A percentile compares a stretch with the other conserved stretches of the same genome.
Evolutionary conservation across 2,888 invertebrate species (phyloP).

Genomic region (Luperina testacea): DNA sequence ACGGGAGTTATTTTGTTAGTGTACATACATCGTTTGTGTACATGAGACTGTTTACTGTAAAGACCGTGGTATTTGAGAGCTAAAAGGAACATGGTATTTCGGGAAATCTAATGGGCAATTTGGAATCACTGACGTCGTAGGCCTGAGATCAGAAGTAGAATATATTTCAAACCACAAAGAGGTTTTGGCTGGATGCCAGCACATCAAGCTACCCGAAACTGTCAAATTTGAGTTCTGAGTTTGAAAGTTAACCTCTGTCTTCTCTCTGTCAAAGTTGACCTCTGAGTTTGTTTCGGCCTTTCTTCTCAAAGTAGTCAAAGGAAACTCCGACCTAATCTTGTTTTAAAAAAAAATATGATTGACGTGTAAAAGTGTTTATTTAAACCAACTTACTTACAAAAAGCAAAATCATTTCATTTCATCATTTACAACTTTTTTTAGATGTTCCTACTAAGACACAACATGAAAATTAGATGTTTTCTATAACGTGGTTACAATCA

Average conservation of each 20-base stretch:
- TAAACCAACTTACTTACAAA: too few relatives aligned
- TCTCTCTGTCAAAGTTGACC: too few relatives aligned
- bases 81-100: slow-evolving; percentile 19
- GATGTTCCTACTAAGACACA: background rate
- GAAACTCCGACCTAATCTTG: too few relatives aligned
- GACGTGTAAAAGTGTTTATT: too few relatives aligned
- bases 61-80: slow-evolving; percentile 15
- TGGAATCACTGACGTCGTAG: slow-evolving; percentile 6
- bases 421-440: too few relatives aligned
- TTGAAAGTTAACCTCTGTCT: too few relatives aligned
- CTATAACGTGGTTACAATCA: background rate
- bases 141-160: background rate
- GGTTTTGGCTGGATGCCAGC: background rate
- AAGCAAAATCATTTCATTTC: too few relatives aligned
- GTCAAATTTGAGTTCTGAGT: too few relatives aligned
- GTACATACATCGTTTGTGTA: slow-evolving; percentile 24
- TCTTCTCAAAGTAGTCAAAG: too few relatives aligned
- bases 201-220: too few relatives aligned
- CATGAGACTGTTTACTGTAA: slow-evolving; percentile 27
- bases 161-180: slow-evolving; percentile 10
- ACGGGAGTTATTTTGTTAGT: slow-evolving; percentile 43
- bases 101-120: slow-evolving; percentile 20
- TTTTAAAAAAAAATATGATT: too few relatives aligned
- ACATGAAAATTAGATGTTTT: background rate
- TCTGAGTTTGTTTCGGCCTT: too few relatives aligned